Evolutionary conservation across 2,888 invertebrate species (phyloP), one percentile per base, ranked within the genome.

Genomic region (Tyria jacobaeae): DNA sequence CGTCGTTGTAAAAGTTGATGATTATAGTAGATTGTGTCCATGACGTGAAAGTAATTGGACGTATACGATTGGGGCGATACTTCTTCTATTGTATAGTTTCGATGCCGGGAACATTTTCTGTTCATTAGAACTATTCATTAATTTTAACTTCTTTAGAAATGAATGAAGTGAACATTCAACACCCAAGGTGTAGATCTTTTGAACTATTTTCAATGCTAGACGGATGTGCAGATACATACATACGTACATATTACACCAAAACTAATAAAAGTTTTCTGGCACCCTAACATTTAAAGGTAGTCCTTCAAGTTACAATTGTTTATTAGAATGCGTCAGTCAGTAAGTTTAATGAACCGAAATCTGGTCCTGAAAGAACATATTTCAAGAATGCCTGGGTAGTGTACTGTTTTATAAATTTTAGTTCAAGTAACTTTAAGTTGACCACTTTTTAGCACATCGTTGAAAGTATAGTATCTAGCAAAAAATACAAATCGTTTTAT

Each of bases 1-100:
- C 62, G 60, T 56, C 60, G 50, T 27, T 62, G 67, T 47, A 54
- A 66, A 76, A 63, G 64, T 47, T 54, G 34, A 63, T 41, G 60
- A 55, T 25, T 64, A 21, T 1, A 17, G 17, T 25, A 9, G 27
- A 55, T 60, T 37, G 52, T 2, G 4, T 25, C 37, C 44, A 9
- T 53, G 52, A 57, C 12, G 41, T 50, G 27, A 39, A n/a, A 48
- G 31, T 34, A 49, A 60, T 60, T 41, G 39, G 21, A 31, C 15
- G 17, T 6, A 12, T 49, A 50, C 12, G n/a, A 31, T 50, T 50
- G n/a, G 10, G 17, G 10, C 5, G 15, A 14, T 6, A 34, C 12
- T 1, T 31, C 31, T 31, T 17, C 27, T 25, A 9, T 27, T 17
- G n/a, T 50, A 10, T 17, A 50, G n/a, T 31, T 49, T 35, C 24